These are phyloP conservation scores for Nymphalis c-album DNA, from an alignment of 2,888 invertebrate genomes.

Conservation along the genomic window DNA sequence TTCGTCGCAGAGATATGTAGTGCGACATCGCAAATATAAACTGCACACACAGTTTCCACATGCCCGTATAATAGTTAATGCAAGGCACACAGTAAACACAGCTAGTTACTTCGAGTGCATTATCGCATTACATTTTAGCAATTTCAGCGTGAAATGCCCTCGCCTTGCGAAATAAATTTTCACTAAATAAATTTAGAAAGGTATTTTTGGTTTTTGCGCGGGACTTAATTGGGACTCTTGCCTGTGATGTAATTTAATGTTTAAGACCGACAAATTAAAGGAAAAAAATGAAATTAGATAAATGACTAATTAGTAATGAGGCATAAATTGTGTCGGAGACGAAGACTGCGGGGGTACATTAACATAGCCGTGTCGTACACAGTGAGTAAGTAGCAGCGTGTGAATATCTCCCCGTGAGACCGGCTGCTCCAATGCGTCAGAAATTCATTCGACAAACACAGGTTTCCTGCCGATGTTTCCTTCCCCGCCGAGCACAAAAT, in stretches of 20 bases:
- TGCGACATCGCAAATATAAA: background rate
- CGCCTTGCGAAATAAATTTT: background rate
- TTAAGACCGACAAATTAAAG: constrained; percentile 11
- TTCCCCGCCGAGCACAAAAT: too few species aligned
- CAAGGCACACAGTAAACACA: background rate
- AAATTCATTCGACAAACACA: too few species aligned
- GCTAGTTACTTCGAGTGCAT: background rate
- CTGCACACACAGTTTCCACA: background rate
- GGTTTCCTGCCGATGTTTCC: too few species aligned
- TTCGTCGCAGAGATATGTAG: too few species aligned
- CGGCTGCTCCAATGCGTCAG: too few species aligned
- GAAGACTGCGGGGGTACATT: too few species aligned
- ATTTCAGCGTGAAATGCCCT: background rate
- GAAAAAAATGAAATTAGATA: constrained; percentile 14
- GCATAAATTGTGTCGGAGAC: background rate
- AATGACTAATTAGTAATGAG: constrained; percentile 12
- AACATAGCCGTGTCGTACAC: too few species aligned
- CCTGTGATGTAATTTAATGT: background rate
- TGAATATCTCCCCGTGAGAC: too few species aligned
- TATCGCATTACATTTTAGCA: background rate
- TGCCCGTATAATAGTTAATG: background rate
- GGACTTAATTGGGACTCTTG: constrained; percentile 7
- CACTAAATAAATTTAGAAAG: constrained; percentile 3
- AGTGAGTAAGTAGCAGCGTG: too few species aligned
- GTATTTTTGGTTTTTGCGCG: background rate